Base-by-base conservation (phyloP, 2,113 vertebrate genomes). In the Xyliphius kryptos region DNA sequence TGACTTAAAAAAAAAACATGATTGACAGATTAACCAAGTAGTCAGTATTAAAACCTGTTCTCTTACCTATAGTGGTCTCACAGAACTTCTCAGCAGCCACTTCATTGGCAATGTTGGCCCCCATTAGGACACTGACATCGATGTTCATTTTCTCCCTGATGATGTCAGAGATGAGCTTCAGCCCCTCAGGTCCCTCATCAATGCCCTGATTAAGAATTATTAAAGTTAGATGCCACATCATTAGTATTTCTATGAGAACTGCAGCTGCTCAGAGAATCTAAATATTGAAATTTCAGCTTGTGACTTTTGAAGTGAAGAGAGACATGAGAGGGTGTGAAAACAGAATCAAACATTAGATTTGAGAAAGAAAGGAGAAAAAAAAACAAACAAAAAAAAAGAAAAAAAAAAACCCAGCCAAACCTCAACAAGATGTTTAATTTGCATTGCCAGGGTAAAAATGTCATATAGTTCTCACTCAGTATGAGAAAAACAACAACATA, bases 31-130 rank as follows among this genome's bases (percentile, higher is more conserved):
- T n/a, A n/a, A n/a, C n/a, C n/a, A n/a, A n/a, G n/a, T n/a, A n/a
- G n/a, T n/a, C n/a, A n/a, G n/a, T n/a, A n/a, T n/a, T n/a, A n/a
- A n/a, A n/a, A n/a, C n/a, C n/a, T n/a, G n/a, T n/a, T n/a, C n/a
- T 59, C 71, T 87, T 80, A 97, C 93, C 92, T 13, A 95, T 95
- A 52, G 92, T 97, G 47, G 89, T 94, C 85, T 97, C 92, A 56
- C 93, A 97, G 83, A 97, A 97, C 70, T 94, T 93, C 74, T 91
- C 92, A 0, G 89, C 91, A 1, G 92, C 93, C 50, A 97, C 93
- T 72, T 95, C 92, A 1, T 82, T 94, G 77, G 92, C 92, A 48
- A 97, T 92, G 81, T 97, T 97, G 64, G 93, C 93, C 38, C 93
- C 93, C 93, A 97, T 97, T 59, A 97, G 78, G 67, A 97, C 93